Conservation (phyloP, 1,140 invertebrate species). For the Halyomorpha halys region DNA sequence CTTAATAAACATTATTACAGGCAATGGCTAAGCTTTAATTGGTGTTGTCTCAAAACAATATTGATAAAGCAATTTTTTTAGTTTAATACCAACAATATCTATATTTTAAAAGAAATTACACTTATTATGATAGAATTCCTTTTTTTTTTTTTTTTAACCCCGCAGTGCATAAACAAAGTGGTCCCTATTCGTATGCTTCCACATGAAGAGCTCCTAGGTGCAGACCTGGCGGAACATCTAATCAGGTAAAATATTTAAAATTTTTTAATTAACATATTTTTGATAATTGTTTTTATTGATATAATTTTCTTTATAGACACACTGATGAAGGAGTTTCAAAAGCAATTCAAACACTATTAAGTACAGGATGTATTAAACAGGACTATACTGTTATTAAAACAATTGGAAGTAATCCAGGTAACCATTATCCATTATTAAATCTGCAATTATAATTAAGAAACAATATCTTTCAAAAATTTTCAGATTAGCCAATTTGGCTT, state of each 20-base stretch:
- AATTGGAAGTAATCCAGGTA: constrained; percentile 6
- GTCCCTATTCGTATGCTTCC: constrained; percentile 72
- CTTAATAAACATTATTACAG: no score
- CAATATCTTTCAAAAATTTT: no score
- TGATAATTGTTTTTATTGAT: neutral
- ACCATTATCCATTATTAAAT: no score
- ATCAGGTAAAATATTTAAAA: constrained; percentile 37
- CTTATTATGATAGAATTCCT: no score
- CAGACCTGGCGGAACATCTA: constrained; percentile 76
- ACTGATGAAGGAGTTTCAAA: constrained; percentile 47
- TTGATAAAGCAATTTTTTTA: no score
- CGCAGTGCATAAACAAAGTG: constrained; percentile 58
- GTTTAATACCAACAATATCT: no score
- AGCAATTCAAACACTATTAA: constrained; percentile 45
- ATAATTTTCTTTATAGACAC: constrained; percentile 18
- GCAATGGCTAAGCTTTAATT: no score
- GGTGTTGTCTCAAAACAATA: no score
- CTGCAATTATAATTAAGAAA: no score
- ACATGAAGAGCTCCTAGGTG: constrained; percentile 73
- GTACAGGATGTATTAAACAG: neutral
- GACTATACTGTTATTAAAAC: constrained; percentile 1
- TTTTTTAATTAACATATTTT: neutral
- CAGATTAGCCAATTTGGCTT: no score
- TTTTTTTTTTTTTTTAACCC: neutral
- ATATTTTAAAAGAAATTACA: no score